Percentiles rank a stretch among this genome's conserved stretches.
Conservation (phyloP, 1,140 invertebrate species). For the Microplitis demolitor region DNA sequence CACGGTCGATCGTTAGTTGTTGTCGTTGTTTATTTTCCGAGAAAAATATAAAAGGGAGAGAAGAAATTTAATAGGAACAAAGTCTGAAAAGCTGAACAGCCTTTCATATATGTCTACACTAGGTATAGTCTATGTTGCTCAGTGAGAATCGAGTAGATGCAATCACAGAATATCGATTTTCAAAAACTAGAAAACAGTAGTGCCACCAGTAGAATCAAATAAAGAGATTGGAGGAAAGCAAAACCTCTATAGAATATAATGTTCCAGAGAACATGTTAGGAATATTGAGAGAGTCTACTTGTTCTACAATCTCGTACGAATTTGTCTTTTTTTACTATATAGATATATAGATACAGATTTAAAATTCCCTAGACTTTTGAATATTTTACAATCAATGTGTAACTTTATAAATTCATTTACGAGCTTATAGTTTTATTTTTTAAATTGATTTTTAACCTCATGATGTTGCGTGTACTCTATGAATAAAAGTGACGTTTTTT, state of each 20-base stretch:
- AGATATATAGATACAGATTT: neutral
- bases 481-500: constrained; percentile 4
- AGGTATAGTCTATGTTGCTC: neutral
- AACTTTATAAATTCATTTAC: neutral
- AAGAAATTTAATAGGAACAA: no score
- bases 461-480: neutral
- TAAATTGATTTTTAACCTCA: neutral
- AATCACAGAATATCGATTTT: neutral
- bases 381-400: neutral
- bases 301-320: neutral
- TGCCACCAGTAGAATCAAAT: neutral
- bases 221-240: neutral
- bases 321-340: neutral
- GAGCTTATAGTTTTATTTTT: neutral
- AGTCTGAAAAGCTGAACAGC: neutral
- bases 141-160: neutral
- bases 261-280: neutral
- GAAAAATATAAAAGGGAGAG: no score
- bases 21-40: neutral
- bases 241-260: neutral
- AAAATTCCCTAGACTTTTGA: neutral
- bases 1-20: constrained; percentile 13
- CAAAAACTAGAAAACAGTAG: neutral
- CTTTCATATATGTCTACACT: neutral
- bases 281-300: neutral